Conservation (phyloP, 2,113 vertebrate genomes). For the Astatotilapia flaviijosephi region DNA sequence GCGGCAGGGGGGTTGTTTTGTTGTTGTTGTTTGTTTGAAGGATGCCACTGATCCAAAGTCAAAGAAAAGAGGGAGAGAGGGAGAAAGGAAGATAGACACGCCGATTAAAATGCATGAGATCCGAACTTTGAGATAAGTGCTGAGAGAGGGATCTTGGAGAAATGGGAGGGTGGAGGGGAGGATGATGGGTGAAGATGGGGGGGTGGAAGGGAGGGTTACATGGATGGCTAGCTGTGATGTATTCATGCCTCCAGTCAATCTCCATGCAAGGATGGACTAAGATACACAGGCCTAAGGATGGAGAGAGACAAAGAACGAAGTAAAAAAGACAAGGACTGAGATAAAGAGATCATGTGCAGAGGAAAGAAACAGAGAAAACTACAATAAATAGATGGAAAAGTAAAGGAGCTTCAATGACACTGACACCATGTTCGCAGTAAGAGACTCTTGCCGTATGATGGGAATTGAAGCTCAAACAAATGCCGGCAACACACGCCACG, state of each 20-base stretch:
- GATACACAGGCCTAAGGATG: conserved; percentile 29
- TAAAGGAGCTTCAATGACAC: background rate
- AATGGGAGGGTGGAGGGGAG: background rate
- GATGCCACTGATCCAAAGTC: conserved; percentile 68
- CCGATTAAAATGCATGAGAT: conserved; percentile 70
- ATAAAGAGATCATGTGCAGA: background rate
- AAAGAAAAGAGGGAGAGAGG: conserved; percentile 33
- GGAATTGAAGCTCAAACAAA: background rate
- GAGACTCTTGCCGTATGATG: background rate
- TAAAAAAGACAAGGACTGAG: background rate
- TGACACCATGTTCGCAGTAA: background rate
- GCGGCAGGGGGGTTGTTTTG: background rate
- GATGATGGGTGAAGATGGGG: background rate
- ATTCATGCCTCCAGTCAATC: conserved; percentile 64
- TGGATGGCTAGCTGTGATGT: conserved; percentile 58
- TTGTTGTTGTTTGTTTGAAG: conserved; percentile 67
- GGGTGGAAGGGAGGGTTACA: background rate
- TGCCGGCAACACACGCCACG: background rate
- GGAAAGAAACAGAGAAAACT: background rate
- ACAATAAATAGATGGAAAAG: background rate
- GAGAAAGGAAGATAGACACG: conserved; percentile 27
- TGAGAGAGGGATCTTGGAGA: conserved; percentile 54
- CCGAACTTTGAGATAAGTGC: conserved; percentile 62
- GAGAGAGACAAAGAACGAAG: background rate
- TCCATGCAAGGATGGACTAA: conserved; percentile 57